A percentile compares a stretch with the other conserved stretches of the same genome.
phyloP scores from a whole-genome alignment of 2,113 vertebrate species.

The Danio rerio region GRCz12tu NC_133199.1:32579001-32579500 shows the following conservation, averaged over 20 bases:
- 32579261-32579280: slow-evolving; percentile 64
- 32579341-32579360: slow-evolving; percentile 36
- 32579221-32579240: too few species aligned
- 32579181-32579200: slow-evolving; percentile 80
- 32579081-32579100: slow-evolving; percentile 48
- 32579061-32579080: slow-evolving; percentile 11
- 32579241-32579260: too few species aligned
- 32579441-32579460: slow-evolving; percentile 27
- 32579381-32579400: slow-evolving; percentile 2
- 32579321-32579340: slow-evolving; percentile 44
- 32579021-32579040: slow-evolving; percentile 73
- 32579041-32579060: slow-evolving; percentile 59
- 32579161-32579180: slow-evolving; percentile 53
- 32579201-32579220: slow-evolving; percentile 77
- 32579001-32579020: slow-evolving; percentile 98
- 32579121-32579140: slow-evolving; percentile 75
- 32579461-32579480: slow-evolving; percentile 32
- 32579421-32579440: background rate
- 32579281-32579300: slow-evolving; percentile 40
- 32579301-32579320: slow-evolving; percentile 35
- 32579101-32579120: slow-evolving; percentile 81
- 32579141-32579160: slow-evolving; percentile 44
- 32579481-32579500: slow-evolving; percentile 19
- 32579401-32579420: background rate
- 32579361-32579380: slow-evolving; percentile 26